Percentiles rank a stretch among this genome's conserved stretches.
Conservation (phyloP, 1,140 invertebrate species). For the Drosophila ananassae region DNA sequence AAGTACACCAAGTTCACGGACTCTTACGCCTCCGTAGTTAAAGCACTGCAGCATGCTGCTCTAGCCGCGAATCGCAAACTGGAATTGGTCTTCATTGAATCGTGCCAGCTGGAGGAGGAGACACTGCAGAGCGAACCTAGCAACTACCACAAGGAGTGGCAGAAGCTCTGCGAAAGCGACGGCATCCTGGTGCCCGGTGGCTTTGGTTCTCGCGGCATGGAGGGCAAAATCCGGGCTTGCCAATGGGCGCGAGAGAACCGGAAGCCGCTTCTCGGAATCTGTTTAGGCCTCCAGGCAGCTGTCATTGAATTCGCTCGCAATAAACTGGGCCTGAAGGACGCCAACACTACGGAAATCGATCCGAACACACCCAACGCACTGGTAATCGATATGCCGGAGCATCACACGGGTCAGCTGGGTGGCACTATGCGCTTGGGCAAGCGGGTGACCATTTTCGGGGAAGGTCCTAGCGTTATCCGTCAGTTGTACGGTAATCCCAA, state of each 20-base stretch:
- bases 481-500: slow-evolving; percentile 93
- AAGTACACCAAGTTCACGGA: slow-evolving; percentile 99
- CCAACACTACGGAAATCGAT: slow-evolving; percentile 95
- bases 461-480: slow-evolving; percentile 86
- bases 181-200: slow-evolving; percentile 98
- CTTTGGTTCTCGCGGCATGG: slow-evolving; percentile 97
- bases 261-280: slow-evolving; percentile 97
- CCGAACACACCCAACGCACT: slow-evolving; percentile 90
- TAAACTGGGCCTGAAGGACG: slow-evolving; percentile 90
- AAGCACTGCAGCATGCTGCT: slow-evolving; percentile 96
- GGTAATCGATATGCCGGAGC: slow-evolving; percentile 99
- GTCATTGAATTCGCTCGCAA: slow-evolving; percentile 98
- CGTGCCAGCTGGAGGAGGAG: slow-evolving; percentile 92
- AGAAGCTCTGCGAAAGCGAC: slow-evolving; percentile 93
- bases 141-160: slow-evolving; percentile 97
- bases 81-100: slow-evolving; percentile 95
- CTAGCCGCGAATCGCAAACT: slow-evolving; percentile 93
- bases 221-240: slow-evolving; percentile 97
- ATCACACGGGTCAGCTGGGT: slow-evolving; percentile 95
- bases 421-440: slow-evolving; percentile 99
- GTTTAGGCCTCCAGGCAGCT: slow-evolving; percentile 97
- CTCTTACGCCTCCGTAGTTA: slow-evolving; percentile 97
- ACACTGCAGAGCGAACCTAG: slow-evolving; percentile 90
- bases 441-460: slow-evolving; percentile 92
- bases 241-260: slow-evolving; percentile 95